Evolutionary conservation across 1,140 invertebrate species (phyloP), one percentile per base, ranked within the genome.

Genomic region (Agrilus planipennis): DNA sequence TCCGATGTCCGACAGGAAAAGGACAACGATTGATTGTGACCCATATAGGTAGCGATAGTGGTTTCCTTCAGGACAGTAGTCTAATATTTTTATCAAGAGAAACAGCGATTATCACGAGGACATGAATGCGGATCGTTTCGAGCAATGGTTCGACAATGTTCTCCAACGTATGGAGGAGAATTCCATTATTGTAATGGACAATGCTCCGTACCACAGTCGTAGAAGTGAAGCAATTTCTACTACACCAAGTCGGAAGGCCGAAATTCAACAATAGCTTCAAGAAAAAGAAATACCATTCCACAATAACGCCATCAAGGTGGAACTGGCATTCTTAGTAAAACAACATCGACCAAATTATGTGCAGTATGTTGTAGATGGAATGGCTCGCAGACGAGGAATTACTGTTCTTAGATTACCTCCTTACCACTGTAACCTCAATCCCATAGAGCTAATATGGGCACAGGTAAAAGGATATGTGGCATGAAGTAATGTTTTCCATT

Each of bases 391-490:
- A 21, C 23, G 46, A 10, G 47, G 46, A 16, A 31, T 51, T 29
- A 46, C 21, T 14, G 49, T 51, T 36, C 34, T 57, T 18, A 22
- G 53, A 32, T 40, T 55, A 25, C 60, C 62, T 21, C 60, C 56
- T 9, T 61, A 63, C 44, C 59, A 65, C 42, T 51, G 45, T 32
- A 52, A 64, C 31, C 39, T 60, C 0, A 64, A 64, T 44, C 57
- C 61, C 1, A 63, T 63, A 9, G 60, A 65, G 44, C 22, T 55
- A 3, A 43, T 61, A 16, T 61, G 58, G 60, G 49, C 50, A 7
- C 32, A 55, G 4, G 39, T 61, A 10, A 64, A 64, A 50, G 25
- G 44, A 12, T 44, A 52, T 39, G 54, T 57, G 2, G 53, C 49
- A 7, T 31, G 30, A 34, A 43, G 41, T 31, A 56, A 59, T n/a